Percentiles rank a stretch among this genome's conserved stretches.
Evolutionary conservation across 2,888 invertebrate species (phyloP).

Genomic region (Eupsilia transversa): DNA sequence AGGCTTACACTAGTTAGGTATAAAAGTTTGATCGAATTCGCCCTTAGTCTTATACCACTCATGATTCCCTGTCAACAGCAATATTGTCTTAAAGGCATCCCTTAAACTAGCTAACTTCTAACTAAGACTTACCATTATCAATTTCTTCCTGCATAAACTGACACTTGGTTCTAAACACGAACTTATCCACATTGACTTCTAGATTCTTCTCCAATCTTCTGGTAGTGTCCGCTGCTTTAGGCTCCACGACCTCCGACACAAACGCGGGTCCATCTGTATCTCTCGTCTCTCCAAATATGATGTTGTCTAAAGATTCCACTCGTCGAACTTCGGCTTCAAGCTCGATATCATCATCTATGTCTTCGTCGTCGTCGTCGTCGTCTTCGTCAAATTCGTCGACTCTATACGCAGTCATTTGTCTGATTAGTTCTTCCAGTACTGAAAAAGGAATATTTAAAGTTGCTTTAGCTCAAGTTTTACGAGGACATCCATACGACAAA

Average conservation of each 20-base stretch:
- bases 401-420: constrained; percentile 91
- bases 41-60: too few species aligned
- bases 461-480: not conserved
- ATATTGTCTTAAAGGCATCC: not conserved
- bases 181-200: constrained; percentile 71
- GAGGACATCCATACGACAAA: not conserved
- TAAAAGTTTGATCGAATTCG: too few species aligned
- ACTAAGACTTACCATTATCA: constrained; percentile 76
- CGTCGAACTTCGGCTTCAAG: constrained; percentile 69
- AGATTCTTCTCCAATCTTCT: constrained; percentile 72
- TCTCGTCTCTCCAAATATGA: constrained; percentile 52
- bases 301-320: constrained; percentile 62
- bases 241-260: constrained; percentile 81
- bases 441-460: constrained; percentile 59
- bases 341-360: constrained; percentile 84
- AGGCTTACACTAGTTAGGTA: too few species aligned
- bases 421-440: constrained; percentile 93
- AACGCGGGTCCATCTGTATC: constrained; percentile 72
- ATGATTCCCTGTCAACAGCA: not conserved
- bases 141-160: constrained; percentile 88
- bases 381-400: constrained; percentile 88
- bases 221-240: constrained; percentile 81
- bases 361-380: constrained; percentile 84
- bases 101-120: not conserved
- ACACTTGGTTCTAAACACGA: constrained; percentile 89